Percentiles rank a stretch among this genome's conserved stretches.
Evolutionary conservation across 2,888 invertebrate species (phyloP).

Genomic region (Halictus quadricinctus): DNA sequence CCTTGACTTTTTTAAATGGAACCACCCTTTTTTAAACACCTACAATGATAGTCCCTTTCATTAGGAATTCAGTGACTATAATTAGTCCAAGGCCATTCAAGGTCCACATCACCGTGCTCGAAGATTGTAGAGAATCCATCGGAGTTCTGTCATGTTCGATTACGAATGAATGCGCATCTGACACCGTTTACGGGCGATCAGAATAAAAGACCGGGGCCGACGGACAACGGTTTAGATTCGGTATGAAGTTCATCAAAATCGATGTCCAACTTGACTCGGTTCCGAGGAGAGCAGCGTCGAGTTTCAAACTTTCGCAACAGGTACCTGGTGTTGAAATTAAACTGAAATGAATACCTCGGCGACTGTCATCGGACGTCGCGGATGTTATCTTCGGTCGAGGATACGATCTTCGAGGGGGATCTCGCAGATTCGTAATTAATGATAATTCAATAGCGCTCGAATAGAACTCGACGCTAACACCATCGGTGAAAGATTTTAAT

Average conservation of each 20-base stretch:
- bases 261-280: neutral
- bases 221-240: neutral
- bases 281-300: neutral
- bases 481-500: neutral
- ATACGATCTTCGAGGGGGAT: neutral
- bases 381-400: neutral
- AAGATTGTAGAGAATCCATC: neutral
- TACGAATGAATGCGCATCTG: neutral
- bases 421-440: neutral
- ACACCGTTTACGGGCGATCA: neutral
- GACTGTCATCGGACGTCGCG: neutral
- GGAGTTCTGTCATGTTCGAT: neutral
- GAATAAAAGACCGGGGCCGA: neutral
- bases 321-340: neutral
- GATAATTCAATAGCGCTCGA: neutral
- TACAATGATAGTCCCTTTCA: too few relatives aligned
- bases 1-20: too few relatives aligned
- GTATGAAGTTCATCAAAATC: neutral
- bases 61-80: too few relatives aligned
- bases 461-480: neutral
- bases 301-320: constrained; percentile 7
- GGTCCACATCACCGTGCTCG: too few relatives aligned
- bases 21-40: too few relatives aligned
- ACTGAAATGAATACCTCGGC: neutral
- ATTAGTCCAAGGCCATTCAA: too few relatives aligned